Evolutionary conservation across 2,797 vertebrate species (phyloP), one percentile per base, ranked within the genome.

Genomic region (Micropoecilia bifurca): DNA sequence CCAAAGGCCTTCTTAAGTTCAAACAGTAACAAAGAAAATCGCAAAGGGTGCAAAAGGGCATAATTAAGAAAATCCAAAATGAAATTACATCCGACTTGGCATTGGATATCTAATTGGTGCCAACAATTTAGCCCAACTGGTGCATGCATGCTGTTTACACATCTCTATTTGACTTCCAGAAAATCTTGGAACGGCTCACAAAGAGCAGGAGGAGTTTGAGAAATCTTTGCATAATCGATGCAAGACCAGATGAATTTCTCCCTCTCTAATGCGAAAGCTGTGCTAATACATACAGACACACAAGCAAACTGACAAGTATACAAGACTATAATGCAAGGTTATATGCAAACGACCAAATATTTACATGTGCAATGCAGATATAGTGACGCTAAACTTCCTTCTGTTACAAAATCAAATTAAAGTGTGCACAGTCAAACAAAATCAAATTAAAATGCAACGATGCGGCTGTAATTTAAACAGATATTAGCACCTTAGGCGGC

Each of bases 401-500:
- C 71, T 79, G 73, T 81, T 84, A 20, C 74, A 82, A 90, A 91
- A 93, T 85, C 82, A 80, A 91, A 92, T 92, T 57, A 45, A 88
- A 87, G 79, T 57, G 87, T 85, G 85, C 80, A 90, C 81, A 92
- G 88, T 81, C 85, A 86, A 92, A 88, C 83, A 82, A 83, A 87
- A 87, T 90, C 80, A 79, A 86, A 94, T 94, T 93, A 90, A 93
- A 95, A 93, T 93, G 89, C 89, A 89, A 77, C 47, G 36, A 89
- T 84, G 89, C 80, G 79, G 77, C 66, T 14, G 88, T 91, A 90
- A 93, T 95, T 94, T 90, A 91, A 92, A 89, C 88, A 84, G 87
- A 94, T 92, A 92, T 93, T 91, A 92, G 87, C 90, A 92, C 93
- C 91, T 92, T 82, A 88, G 91, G 93, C 90, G 2, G 81, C 39